Evolutionary conservation across 2,888 invertebrate species (phyloP), one percentile per base, ranked within the genome.

Genomic region (Stictocephala bisonia): DNA sequence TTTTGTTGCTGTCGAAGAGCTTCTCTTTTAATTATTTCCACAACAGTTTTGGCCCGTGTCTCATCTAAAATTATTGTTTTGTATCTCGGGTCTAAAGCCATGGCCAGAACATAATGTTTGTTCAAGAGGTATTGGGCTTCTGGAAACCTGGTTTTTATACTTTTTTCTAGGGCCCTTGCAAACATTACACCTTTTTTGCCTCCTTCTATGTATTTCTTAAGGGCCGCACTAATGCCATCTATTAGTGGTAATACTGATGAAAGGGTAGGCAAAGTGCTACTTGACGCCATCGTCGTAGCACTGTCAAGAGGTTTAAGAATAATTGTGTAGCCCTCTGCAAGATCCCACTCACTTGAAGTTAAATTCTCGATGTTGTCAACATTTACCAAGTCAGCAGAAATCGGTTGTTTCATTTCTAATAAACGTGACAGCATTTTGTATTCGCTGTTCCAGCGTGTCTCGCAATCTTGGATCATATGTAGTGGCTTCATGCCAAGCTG

Each of bases 401-500:
- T n/a, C 2, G 51, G 3, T 24, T 51, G 51, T 24, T 51, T 51
- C 2, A 51, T 4, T 2, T 2, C 24, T 15, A 51, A 3, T n/a
- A 51, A 15, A 24, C 51, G 51, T 3, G 51, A 51, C 3, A 51
- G 3, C 51, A 51, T 51, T 2, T 24, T 22, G n/a, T 51, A 51
- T 27, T 51, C 51, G 51, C 51, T 51, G n/a, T 51, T 51, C 51
- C 51, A 51, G 1, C 24, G 24, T 2, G 51, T 51, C 24, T 51
- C 51, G n/a, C 24, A 51, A 11, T 51, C 51, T 24, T 51, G 51
- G n/a, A 51, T 24, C 2, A 51, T 3, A 2, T 51, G 51, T 3
- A 51, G 51, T 11, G 51, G 51, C 1, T 1, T 3, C 24, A n/a
- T 22, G 4, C 51, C 51, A 4, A 51, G 11, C 26, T 51, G 51